Base-by-base conservation (phyloP, 2,113 vertebrate genomes). In the Anas platyrhynchos region DNA sequence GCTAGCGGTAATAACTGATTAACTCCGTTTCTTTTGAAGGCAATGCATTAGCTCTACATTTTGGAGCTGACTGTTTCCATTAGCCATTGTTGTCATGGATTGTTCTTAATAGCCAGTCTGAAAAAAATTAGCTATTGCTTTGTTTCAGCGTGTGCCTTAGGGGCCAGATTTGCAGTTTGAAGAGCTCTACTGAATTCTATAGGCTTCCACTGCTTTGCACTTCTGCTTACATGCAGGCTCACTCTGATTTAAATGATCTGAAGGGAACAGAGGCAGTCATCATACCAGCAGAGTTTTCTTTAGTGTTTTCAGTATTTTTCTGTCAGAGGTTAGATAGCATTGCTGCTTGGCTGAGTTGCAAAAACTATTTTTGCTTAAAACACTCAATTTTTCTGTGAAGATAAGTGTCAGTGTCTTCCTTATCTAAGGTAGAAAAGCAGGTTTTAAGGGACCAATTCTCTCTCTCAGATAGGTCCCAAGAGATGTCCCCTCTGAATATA, bases 241-340 rank as follows among this genome's bases (percentile, higher is more conserved):
- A 89, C 90, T 92, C 65, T 89, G 77, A 94, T 90, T 93, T 89
- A 90, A 93, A 81, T 55, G 44, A 77, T 92, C 91, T 96, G 66
- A 95, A 89, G 62, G 59, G 65, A 95, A 73, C 26, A 38, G 78
- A 41, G 58, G 21, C 62, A 76, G 43, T 87, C 26, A 3, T 87
- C 89, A 89, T 25, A 72, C 29, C 75, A 87, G 69, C 7, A 91
- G 68, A 80, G 66, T 68, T 83, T 85, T 79, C 62, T 69, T 79
- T 27, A 43, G 13, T 76, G 82, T 26, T 95, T 76, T 90, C 63
- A 71, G 46, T 66, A 80, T 73, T 89, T 93, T 92, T 79, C 78
- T 94, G 54, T 74, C 75, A 94, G 38, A 91, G 58, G 74, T 91
- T 87, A 90, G 48, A 82, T 21, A 88, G 65, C 13, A 84, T 76